Base-by-base conservation (phyloP, 2,888 invertebrate genomes). In the Labia minor region DNA sequence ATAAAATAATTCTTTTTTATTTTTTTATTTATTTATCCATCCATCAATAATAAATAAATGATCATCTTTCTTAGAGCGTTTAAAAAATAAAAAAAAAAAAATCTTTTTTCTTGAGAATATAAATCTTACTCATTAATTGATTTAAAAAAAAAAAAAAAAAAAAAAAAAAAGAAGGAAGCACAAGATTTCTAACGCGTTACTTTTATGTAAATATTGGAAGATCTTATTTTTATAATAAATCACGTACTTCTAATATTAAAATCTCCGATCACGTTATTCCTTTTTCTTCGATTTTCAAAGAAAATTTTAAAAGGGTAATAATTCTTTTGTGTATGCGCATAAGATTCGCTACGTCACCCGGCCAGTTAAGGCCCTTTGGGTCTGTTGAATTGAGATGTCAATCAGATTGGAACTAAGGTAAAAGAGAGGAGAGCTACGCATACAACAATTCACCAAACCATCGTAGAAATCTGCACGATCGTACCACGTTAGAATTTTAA, bases 301-400 rank as follows among this genome's bases (percentile, higher is more conserved):
- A 49, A 49, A 49, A 49, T 49, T 49, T 49, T 49, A n/a, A 49
- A 49, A 49, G 49, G 49, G 49, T 49, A 49, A 49, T 49, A 49
- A 49, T 49, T 49, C 49, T 49, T 49, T 49, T 49, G 49, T 49
- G 49, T 49, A 49, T 49, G 3, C 49, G 49, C 49, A 49, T n/a
- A 49, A 49, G 49, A 49, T 49, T 49, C 16, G 49, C 49, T n/a
- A 49, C 49, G 49, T 49, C 49, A 49, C 49, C 49, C 49, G 14
- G n/a, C 16, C 49, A 3, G 26, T 26, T 26, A 26, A 26, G 26
- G 26, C 49, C 16, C 49, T 49, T 16, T 49, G n/a, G 2, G 16
- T 49, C 49, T 14, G 49, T 49, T 49, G 49, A 49, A 49, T 49
- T 49, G 49, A 49, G 49, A 49, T 49, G 49, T 49, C 49, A 49